Evolutionary conservation across 23 tunicate genomes (phyloP), one percentile per base, ranked within the genome.

Genomic region (Trididemnum clinides): DNA sequence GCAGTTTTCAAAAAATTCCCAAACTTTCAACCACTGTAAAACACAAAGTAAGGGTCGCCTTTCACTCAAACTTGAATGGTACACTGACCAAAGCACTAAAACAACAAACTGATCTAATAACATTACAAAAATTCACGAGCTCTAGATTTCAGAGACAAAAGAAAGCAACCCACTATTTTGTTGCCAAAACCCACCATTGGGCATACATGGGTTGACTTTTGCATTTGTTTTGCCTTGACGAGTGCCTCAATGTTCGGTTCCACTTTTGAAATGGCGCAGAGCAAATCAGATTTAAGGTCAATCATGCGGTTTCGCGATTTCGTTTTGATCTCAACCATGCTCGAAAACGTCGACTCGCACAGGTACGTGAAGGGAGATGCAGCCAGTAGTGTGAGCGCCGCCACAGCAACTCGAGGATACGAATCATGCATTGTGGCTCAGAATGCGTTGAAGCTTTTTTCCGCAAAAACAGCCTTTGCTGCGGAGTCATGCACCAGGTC

Each of bases 321-420:
- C 12, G 73, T 58, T 62, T 80, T 80, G 36, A 80, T 54, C 64
- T 7, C 72, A 31, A 58, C 37, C 15, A 80, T 37, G 72, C 85
- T 57, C 39, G 73, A 64, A 80, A 62, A 62, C 33, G 73, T 26
- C 39, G 85, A 57, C 39, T 58, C 39, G 77, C 73, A 31, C 30
- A 80, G 73, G 72, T 57, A 58, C 21, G 73, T 77, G 82, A 75
- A 51, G 82, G 82, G 82, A 77, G 50, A 77, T 77, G 72, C 82
- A n/a, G n/a, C 54, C 54, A 44, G 54, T 44, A 44, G 54, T 44
- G 54, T 44, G 54, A 15, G 10, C 54, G 54, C 54, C 54, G 54
- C 54, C 69, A 62, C 69, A 62, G 69, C 69, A 62, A 62, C 27
- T 22, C 69, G 69, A 21, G 69, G 27, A 44, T 62, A 62, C 69